Percentiles rank a stretch among this genome's conserved stretches.
phyloP scores from a whole-genome alignment of 2,797 vertebrate species.

The Tokudaia tokunoshimensis region DNA sequence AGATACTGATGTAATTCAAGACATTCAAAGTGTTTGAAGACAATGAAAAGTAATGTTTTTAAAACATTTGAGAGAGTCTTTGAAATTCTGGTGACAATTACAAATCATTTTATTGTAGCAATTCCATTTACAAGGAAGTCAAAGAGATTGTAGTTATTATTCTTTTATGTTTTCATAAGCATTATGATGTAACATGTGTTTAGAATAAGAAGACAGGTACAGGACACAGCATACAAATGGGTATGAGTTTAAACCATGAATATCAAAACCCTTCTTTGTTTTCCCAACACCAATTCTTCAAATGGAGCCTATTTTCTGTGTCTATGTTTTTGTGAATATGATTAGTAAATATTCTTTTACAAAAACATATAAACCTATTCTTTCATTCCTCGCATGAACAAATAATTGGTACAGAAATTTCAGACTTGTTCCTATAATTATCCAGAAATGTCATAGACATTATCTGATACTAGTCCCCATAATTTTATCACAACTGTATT shows the following conservation, averaged over 20 bases:
- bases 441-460: neutral
- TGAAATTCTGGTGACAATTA: constrained; percentile 42
- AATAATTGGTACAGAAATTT: neutral
- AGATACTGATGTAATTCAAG: neutral
- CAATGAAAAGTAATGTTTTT: neutral
- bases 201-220: constrained; percentile 11
- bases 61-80: neutral
- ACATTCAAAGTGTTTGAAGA: neutral
- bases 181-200: constrained; percentile 58
- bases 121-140: constrained; percentile 16
- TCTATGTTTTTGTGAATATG: neutral
- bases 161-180: constrained; percentile 49
- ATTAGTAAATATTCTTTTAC: constrained; percentile 13
- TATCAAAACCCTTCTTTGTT: neutral
- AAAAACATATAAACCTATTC: neutral
- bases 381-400: neutral
- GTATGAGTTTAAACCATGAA: neutral
- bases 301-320: neutral
- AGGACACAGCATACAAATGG: constrained; percentile 17
- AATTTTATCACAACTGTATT: neutral
- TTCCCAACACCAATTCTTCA: neutral
- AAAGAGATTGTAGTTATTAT: neutral
- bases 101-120: constrained; percentile 18
- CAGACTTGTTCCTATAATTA: neutral
- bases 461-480: neutral